Evolutionary conservation across 2,888 invertebrate species (phyloP), one percentile per base, ranked within the genome.

Genomic region (Andrena praecox): DNA sequence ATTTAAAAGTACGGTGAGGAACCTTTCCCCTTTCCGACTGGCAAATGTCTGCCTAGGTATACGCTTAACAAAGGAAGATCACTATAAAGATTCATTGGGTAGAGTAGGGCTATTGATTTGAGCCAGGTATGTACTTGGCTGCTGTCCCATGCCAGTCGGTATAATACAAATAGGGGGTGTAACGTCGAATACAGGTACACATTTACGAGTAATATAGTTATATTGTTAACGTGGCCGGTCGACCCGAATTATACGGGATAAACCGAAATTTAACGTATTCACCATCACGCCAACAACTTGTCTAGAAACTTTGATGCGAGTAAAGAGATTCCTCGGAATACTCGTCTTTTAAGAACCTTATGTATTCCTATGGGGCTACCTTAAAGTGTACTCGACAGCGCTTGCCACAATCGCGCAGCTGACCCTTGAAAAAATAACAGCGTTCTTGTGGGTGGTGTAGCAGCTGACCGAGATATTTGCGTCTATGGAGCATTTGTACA

Each of bases 391-490:
- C 42, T 42, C 16, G 12, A 42, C 42, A 16, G 16, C 5, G 12
- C 42, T 42, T 42, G 42, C 42, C 42, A 42, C 42, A 16, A 42
- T 56, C 56, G 24, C 12, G 54, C 10, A 24, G 4, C 27, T 24
- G 24, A 24, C 1, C 10, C 20, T 12, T 10, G 7, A 16, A 0
- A 16, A 33, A 31, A 7, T 6, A 31, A 33, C 8, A 33, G 20
- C 7, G 33, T 35, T 33, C 10, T 48, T 50, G 29, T 8, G 3
- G 8, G 0, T 5, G n/a, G 12, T 48, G 42, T 27, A 31, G 16
- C n/a, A 52, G 31, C 20, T 29, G 52, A 54, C 50, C 4, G n/a
- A 31, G 67, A 68, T 54, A 52, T 31, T 50, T 66, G 8, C 16
- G 20, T 52, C 20, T 10, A 42, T 20, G n/a, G 20, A 20, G 29